Percentiles rank a stretch among this genome's conserved stretches.
Evolutionary conservation across 2,888 invertebrate genomes (phyloP).

Genomic region (Caenorhabditis sp.): DNA sequence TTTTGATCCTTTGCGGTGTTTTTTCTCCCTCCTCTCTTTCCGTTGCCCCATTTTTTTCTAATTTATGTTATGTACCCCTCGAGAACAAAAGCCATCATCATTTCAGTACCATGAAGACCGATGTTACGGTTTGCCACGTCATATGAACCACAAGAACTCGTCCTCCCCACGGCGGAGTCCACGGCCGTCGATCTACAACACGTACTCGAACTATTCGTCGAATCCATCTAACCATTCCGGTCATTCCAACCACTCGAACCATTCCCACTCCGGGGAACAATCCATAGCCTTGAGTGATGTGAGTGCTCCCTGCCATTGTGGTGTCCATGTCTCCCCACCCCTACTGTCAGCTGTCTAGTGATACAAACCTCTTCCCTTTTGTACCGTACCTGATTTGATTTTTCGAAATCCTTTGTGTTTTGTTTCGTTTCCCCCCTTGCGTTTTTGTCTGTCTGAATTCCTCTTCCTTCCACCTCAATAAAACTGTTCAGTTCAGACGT

Average conservation of each 20-base stretch:
- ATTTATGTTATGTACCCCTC: no score
- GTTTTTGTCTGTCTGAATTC: conserved; percentile 17
- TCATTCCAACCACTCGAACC: conserved; percentile 50
- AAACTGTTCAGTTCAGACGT: conserved; percentile 66
- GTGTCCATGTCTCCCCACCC: conserved; percentile 51
- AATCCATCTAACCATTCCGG: conserved; percentile 60
- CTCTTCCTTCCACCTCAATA: no score
- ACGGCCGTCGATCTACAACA: conserved; percentile 54
- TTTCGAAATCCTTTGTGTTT: no score
- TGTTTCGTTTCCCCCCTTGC: neutral
- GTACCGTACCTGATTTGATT: no score
- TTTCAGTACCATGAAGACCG: conserved; percentile 59
- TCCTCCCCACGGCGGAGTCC: conserved; percentile 58
- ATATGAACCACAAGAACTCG: conserved; percentile 54
- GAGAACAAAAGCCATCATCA: neutral
- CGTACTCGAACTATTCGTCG: conserved; percentile 60
- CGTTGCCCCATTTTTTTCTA: no score
- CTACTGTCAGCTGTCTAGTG: conserved; percentile 55
- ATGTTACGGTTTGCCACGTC: conserved; percentile 53
- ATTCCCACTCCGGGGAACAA: conserved; percentile 61
- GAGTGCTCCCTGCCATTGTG: conserved; percentile 59
- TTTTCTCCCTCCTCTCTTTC: no score
- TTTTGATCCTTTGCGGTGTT: no score
- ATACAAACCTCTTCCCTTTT: no score
- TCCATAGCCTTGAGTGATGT: conserved; percentile 66